Percentiles rank a stretch among this genome's conserved stretches.
Evolutionary conservation across 2,888 invertebrate genomes (phyloP).

Genomic region (Drosophila nr. medialis): DNA sequence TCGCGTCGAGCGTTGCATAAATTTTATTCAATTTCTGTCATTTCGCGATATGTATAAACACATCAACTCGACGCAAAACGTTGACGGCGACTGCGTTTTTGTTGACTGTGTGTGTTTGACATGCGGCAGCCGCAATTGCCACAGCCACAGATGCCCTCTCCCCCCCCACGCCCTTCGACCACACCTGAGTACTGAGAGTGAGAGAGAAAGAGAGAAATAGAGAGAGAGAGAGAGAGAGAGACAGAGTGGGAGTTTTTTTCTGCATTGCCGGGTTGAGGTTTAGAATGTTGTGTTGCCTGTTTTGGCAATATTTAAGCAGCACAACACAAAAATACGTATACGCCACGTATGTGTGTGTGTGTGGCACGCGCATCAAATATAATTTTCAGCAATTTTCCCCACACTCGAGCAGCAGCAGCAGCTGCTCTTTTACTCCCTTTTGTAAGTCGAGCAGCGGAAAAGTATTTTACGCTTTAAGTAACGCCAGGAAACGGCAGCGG

Average conservation of each 20-base stretch:
- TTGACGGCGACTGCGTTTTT: constrained; percentile 1
- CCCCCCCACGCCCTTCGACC: neutral
- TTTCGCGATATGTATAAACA: constrained; percentile 75
- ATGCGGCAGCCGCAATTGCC: constrained; percentile 37
- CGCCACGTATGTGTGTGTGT: constrained; percentile 42
- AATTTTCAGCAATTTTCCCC: constrained; percentile 55
- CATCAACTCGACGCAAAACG: constrained; percentile 58
- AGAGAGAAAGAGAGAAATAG: neutral
- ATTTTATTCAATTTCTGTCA: constrained; percentile 80
- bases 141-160: constrained; percentile 33
- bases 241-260: constrained; percentile 3
- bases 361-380: constrained; percentile 64
- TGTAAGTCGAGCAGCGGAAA: constrained; percentile 59
- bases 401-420: neutral
- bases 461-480: constrained; percentile 74
- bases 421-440: constrained; percentile 3
- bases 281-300: constrained; percentile 38
- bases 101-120: constrained; percentile 38
- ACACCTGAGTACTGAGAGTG: constrained; percentile 17
- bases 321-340: constrained; percentile 46
- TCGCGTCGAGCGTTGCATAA: constrained; percentile 55
- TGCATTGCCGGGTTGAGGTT: constrained; percentile 61
- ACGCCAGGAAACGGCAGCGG: constrained; percentile 66
- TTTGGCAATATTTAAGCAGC: constrained; percentile 56
- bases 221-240: too few relatives aligned